Conservation (phyloP, 1,140 invertebrate genomes). For the Papilio helenus region DNA sequence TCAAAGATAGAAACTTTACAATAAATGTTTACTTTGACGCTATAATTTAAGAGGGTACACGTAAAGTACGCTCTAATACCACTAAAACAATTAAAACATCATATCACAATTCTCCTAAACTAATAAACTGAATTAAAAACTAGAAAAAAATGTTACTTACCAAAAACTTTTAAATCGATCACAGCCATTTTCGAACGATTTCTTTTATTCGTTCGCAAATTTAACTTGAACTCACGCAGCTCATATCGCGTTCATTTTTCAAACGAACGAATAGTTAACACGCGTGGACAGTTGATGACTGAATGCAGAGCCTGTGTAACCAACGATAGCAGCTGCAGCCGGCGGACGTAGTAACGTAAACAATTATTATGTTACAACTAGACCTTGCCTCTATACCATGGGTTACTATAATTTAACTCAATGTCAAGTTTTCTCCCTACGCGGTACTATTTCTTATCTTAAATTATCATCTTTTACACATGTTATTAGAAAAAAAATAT, state of each 20-base stretch:
- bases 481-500: no score
- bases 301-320: constrained; percentile 38
- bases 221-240: constrained; percentile 32
- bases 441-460: background rate
- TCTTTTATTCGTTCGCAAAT: constrained; percentile 41
- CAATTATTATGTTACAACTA: constrained; percentile 46
- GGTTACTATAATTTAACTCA: background rate
- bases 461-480: background rate
- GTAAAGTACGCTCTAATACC: no score
- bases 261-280: constrained; percentile 37
- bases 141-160: constrained; percentile 52
- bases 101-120: background rate
- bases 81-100: no score
- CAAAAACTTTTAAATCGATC: constrained; percentile 63
- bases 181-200: constrained; percentile 58
- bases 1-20: no score
- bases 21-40: no score
- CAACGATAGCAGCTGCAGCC: constrained; percentile 26
- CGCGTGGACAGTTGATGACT: constrained; percentile 44
- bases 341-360: constrained; percentile 56
- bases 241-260: constrained; percentile 41
- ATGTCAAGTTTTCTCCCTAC: background rate
- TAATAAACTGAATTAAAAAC: background rate
- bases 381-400: constrained; percentile 24
- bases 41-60: no score